Evolutionary conservation across 2,888 invertebrate genomes (phyloP).

Genomic region (Callyntrura guangdongensis): DNA sequence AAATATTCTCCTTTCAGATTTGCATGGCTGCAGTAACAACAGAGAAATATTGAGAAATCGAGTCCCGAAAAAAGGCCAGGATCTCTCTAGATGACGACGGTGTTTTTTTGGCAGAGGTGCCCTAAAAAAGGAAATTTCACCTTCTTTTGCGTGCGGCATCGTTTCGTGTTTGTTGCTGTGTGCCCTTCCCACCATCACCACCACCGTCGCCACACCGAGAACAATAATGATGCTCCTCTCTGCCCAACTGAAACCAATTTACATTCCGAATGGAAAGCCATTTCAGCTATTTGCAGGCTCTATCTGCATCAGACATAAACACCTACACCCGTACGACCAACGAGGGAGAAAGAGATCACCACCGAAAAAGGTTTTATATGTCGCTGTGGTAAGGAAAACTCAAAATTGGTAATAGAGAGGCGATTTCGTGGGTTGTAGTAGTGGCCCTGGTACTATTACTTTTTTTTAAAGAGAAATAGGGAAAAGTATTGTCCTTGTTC

Average conservation of each 20-base stretch:
- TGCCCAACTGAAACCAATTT: conserved; percentile 26
- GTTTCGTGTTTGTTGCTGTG: too few species aligned
- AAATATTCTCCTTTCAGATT: not conserved
- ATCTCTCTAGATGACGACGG: too few species aligned
- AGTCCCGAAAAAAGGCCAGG: not conserved
- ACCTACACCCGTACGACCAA: too few species aligned
- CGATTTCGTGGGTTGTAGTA: not conserved
- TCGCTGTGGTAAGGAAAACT: not conserved
- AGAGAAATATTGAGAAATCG: not conserved
- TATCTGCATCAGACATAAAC: conserved; percentile 10
- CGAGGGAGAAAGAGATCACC: too few species aligned
- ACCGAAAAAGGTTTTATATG: not conserved
- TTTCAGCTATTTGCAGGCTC: not conserved
- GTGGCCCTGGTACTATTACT: not conserved
- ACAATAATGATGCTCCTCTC: conserved; percentile 25
- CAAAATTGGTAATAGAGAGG: not conserved
- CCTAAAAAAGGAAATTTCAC: conserved; percentile 27
- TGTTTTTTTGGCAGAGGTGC: not conserved
- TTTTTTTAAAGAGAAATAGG: not conserved
- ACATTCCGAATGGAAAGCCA: conserved; percentile 47
- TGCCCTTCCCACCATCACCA: too few species aligned
- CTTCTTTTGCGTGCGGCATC: too few species aligned
- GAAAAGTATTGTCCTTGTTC: not conserved
- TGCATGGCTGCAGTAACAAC: not conserved
- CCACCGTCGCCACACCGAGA: not conserved